Conservation (phyloP, 2,113 vertebrate genomes). For the Rhea pennata region DNA sequence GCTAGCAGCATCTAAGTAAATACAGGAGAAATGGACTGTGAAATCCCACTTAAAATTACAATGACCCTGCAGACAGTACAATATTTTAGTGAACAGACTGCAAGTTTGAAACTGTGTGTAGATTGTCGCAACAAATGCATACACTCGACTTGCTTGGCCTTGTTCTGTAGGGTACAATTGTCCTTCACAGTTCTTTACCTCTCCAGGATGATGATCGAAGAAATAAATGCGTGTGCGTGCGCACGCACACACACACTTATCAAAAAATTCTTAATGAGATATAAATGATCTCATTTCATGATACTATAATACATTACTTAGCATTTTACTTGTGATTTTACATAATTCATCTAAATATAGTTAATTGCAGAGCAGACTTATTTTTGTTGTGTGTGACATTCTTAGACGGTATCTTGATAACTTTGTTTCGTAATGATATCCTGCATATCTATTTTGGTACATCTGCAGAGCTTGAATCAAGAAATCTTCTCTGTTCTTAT, state of each 20-base stretch:
- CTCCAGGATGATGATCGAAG: not conserved
- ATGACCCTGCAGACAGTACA: not conserved
- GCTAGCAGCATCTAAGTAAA: not conserved
- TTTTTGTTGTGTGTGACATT: conserved; percentile 69
- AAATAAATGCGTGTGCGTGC: too few relatives aligned
- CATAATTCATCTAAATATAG: conserved; percentile 70
- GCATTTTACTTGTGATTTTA: conserved; percentile 68
- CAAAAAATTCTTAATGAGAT: conserved; percentile 59
- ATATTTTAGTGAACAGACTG: not conserved
- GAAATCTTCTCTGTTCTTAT: conserved; percentile 20
- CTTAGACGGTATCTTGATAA: conserved; percentile 59
- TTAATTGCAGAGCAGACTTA: conserved; percentile 57
- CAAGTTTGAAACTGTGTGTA: not conserved
- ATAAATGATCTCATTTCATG: conserved; percentile 64
- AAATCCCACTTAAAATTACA: conserved; percentile 5
- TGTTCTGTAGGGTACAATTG: not conserved
- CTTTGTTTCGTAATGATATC: conserved; percentile 58
- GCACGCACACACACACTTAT: not conserved
- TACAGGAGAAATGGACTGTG: not conserved
- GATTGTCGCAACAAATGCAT: not conserved
- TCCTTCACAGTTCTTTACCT: not conserved
- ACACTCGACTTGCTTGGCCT: not conserved
- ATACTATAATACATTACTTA: conserved; percentile 53
- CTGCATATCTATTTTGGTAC: conserved; percentile 9
- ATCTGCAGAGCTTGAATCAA: not conserved